Conservation (phyloP, 2,888 invertebrate species). For the Xylophagus ater region DNA sequence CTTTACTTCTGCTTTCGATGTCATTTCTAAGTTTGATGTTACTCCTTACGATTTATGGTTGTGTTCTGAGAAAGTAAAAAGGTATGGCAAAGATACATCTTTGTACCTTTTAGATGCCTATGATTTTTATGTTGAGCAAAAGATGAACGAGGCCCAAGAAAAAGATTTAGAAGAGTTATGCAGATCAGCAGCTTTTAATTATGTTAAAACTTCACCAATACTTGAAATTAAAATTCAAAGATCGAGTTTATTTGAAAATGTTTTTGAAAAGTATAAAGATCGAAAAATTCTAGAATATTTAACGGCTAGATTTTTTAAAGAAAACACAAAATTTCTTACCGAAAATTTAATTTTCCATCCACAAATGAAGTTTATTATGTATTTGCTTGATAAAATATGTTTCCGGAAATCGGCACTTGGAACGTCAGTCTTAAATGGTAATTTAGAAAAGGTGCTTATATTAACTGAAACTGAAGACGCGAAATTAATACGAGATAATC, state of each 20-base stretch:
- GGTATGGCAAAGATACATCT: neutral
- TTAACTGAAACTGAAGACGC: neutral
- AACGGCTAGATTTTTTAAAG: neutral
- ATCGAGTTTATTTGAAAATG: neutral
- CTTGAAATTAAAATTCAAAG: neutral
- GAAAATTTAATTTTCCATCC: slow-evolving; percentile 1
- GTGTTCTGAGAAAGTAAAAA: neutral
- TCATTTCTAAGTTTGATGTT: too few species aligned
- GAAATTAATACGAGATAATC: neutral
- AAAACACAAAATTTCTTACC: neutral
- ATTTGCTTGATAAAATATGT: neutral
- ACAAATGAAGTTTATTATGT: neutral
- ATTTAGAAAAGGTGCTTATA: slow-evolving; percentile 2
- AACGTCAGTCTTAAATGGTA: slow-evolving; percentile 1
- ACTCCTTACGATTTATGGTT: neutral
- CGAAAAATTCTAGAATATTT: slow-evolving; percentile 1
- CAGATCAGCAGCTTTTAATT: neutral
- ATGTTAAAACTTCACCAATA: neutral
- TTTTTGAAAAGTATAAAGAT: slow-evolving; percentile 1
- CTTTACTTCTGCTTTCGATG: too few species aligned
- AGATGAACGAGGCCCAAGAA: neutral
- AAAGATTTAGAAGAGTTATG: neutral
- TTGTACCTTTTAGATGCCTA: neutral
- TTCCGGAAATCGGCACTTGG: slow-evolving; percentile 2
- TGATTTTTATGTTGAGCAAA: neutral